Conservation (phyloP, 2,797 vertebrate genomes). For the Phalanger gymnotis region DNA sequence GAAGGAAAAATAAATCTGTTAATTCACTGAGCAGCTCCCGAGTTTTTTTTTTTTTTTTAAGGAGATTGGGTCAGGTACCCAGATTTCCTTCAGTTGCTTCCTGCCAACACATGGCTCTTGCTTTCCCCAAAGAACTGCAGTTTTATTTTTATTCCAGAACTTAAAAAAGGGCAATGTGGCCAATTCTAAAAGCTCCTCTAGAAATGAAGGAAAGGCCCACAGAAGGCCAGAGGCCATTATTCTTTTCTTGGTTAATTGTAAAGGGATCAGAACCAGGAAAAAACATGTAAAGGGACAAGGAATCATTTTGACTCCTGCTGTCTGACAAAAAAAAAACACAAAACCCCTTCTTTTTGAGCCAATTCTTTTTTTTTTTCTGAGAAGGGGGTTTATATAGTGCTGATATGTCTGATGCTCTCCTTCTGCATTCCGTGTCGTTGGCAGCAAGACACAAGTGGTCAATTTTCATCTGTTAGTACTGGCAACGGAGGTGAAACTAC, state of each 20-base stretch:
- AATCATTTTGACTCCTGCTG: not conserved
- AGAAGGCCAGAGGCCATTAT: not conserved
- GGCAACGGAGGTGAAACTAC: not conserved
- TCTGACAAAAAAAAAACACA: not conserved
- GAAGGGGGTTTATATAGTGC: not conserved
- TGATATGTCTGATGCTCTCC: not conserved
- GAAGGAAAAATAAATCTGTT: not conserved
- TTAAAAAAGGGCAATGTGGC: not conserved
- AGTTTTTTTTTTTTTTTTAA: not conserved
- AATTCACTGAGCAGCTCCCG: not conserved
- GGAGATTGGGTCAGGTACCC: not conserved
- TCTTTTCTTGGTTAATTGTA: not conserved
- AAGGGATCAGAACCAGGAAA: not conserved
- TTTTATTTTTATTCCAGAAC: not conserved
- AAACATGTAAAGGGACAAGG: not conserved
- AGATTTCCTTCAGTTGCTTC: not conserved
- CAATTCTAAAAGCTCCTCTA: not conserved
- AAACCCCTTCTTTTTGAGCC: not conserved
- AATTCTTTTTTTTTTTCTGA: not conserved
- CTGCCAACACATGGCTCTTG: not conserved
- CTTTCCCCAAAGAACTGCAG: not conserved
- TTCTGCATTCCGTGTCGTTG: not conserved
- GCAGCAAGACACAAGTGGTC: not conserved
- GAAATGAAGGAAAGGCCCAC: not conserved
- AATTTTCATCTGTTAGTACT: not conserved